Evolutionary conservation across 37 sponge, comb jelly and placozoan species (phyloP), one percentile per base, ranked within the genome.

Genomic region (Ephydatia muelleri): DNA sequence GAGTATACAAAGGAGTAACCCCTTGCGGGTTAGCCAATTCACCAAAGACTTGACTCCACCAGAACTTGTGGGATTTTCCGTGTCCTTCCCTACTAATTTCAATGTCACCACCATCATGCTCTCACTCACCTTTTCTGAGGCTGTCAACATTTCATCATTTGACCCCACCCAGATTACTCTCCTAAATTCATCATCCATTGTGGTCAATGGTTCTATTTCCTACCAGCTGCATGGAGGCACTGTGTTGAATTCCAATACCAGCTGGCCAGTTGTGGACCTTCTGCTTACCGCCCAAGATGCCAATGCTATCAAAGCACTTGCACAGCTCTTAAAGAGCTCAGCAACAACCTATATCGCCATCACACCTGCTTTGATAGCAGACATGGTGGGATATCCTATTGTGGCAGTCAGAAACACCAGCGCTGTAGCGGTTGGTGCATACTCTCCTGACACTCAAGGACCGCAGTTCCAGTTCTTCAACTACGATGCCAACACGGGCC

Each of bases 111-210:
- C 68, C 16, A 89, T 77, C 25, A 82, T 88, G n/a, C 83, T 97
- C 0, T 25, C 48, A 16, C 89, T 97, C 23, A 90, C 95, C 12
- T 97, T 97, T 80, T 83, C 88, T 65, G 97, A 97, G 68, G 92
- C 97, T 29, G 93, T 94, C 31, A 87, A 92, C 67, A 76, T 81
- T 19, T 81, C 77, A 28, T 84, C 88, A 23, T 83, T 92, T 75
- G 86, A 92, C 68, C 77, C 75, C 9, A 38, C 71, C 6, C 73
- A 85, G 43, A 68, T 92, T 32, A 83, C 86, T 12, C 31, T 95
- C 26, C 82, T 82, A 48, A 86, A 84, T 73, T 49, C 37, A 9
- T 27, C 65, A 37, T 48, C 70, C 34, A 13, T 39, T 0, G 65
- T 65, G 34, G 30, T 27, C 35, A 79, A 57, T 37, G 83, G 49